Evolutionary conservation across 2,888 invertebrate genomes (phyloP).

Genomic region (Meandrusa payeni): DNA sequence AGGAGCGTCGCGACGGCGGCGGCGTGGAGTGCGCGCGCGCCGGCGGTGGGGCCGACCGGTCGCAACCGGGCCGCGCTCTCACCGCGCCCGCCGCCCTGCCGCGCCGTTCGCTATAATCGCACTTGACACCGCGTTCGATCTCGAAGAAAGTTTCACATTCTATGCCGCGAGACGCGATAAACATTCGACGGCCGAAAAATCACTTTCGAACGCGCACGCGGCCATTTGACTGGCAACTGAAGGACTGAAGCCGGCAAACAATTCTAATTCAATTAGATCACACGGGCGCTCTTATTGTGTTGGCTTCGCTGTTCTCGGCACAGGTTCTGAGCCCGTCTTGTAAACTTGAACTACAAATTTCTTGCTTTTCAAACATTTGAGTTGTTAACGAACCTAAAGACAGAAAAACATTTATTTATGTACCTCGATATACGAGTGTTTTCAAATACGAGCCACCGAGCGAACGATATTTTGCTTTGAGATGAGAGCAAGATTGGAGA

Average conservation of each 20-base stretch:
- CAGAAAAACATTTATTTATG: too few species aligned
- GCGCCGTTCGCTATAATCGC: constrained; percentile 67
- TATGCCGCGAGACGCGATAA: constrained; percentile 42
- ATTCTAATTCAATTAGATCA: constrained; percentile 68
- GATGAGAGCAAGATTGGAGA: too few species aligned
- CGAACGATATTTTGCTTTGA: too few species aligned
- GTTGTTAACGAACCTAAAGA: constrained; percentile 26
- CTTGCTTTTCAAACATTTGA: constrained; percentile 13
- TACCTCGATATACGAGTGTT: too few species aligned
- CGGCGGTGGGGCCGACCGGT: constrained; percentile 75
- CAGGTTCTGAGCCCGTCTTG: constrained; percentile 21
- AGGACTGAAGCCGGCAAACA: constrained; percentile 48
- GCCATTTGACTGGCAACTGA: constrained; percentile 30
- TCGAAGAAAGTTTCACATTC: constrained; percentile 76
- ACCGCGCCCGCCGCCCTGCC: constrained; percentile 62
- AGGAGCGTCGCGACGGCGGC: constrained; percentile 75
- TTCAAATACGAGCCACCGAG: too few species aligned
- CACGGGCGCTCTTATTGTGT: constrained; percentile 48
- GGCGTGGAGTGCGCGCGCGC: constrained; percentile 53
- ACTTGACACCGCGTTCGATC: constrained; percentile 75
- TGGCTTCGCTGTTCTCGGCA: constrained; percentile 49
- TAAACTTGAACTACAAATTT: constrained; percentile 13
- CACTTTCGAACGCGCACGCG: constrained; percentile 33
- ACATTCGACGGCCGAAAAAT: constrained; percentile 29
- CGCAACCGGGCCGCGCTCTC: constrained; percentile 78